Evolutionary conservation across 2,888 invertebrate species (phyloP), one percentile per base, ranked within the genome.

Genomic region (Myopa tessellatipennis): DNA sequence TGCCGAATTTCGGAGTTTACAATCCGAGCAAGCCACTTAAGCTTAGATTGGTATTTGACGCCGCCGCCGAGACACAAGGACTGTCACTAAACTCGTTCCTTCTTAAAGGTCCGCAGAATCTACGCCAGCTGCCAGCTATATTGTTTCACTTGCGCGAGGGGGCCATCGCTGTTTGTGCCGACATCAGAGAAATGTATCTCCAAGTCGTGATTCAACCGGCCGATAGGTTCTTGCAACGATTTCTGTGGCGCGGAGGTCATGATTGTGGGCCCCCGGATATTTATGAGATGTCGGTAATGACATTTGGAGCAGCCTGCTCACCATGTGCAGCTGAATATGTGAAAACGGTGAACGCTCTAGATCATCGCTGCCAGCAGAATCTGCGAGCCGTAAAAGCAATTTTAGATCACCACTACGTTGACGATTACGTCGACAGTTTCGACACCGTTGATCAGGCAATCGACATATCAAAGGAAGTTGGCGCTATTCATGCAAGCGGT

Each of bases 111-210:
- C 34, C 40, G 3, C 40, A 36, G 34, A 16, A 58, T 6, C 58
- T 0, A 84, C 26, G 26, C 26, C 26, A 26, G 26, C 26, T 26
- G 26, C 26, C 26, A 26, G 26, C 26, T 26, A 26, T 88, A 0
- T 77, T 88, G 58, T 81, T 87, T 78, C 82, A 86, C 3, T 89
- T 89, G 79, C 78, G 88, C 26, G 84, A 85, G 79, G 78, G 83
- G 34, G 80, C 74, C 67, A 77, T 86, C 6, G 87, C 84, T 0
- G 82, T 88, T 82, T 1, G 84, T n/a, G 84, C 82, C 0, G 85
- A 85, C 78, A 83, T 86, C 5, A 82, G 77, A 77, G 82, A 81
- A 79, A 85, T 85, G 69, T 78, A 72, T 61, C 60, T 60, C 40
- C 65, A 65, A 7, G 26, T 65, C 36, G 4, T 63, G 50, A 84